A percentile compares a stretch with the other conserved stretches of the same genome.
Evolutionary conservation across 2,797 vertebrate genomes (phyloP).

Genomic region (Arctocebus calabarensis): DNA sequence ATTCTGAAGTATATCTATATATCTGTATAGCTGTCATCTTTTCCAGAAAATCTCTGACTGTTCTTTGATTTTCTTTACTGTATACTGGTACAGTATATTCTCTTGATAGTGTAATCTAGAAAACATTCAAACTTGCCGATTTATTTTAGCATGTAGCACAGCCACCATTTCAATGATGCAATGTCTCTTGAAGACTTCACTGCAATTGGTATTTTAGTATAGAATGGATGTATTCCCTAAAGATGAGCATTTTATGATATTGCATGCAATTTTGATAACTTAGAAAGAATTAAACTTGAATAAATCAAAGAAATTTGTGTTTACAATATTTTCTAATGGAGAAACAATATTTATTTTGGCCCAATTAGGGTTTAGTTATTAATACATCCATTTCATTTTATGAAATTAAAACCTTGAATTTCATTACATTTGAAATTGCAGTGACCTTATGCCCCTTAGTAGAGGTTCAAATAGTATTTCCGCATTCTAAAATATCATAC

Average conservation of each 20-base stretch:
- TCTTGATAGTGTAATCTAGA: slow-evolving; percentile 56
- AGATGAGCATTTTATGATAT: slow-evolving; percentile 62
- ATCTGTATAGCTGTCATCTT: neutral
- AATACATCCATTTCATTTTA: neutral
- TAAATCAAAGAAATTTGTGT: slow-evolving; percentile 35
- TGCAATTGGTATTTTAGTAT: slow-evolving; percentile 67
- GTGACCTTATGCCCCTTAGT: neutral
- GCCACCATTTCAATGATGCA: slow-evolving; percentile 66
- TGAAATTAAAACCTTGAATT: neutral
- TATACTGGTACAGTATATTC: slow-evolving; percentile 43
- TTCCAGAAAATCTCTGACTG: neutral
- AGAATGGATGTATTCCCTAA: slow-evolving; percentile 61
- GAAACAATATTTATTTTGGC: slow-evolving; percentile 62
- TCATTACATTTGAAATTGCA: slow-evolving; percentile 21
- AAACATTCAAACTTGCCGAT: slow-evolving; percentile 63
- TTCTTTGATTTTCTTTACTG: neutral
- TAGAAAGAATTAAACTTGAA: slow-evolving; percentile 51
- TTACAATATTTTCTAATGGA: slow-evolving; percentile 21
- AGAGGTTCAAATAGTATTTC: neutral
- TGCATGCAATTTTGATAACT: slow-evolving; percentile 69
- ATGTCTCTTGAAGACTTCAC: slow-evolving; percentile 55
- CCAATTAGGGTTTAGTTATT: slow-evolving; percentile 60
- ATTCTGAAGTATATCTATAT: neutral
- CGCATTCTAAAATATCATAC: slow-evolving; percentile 21
- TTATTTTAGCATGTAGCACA: slow-evolving; percentile 52